Evolutionary conservation across 2,797 vertebrate species (phyloP).

Genomic region (Salmo trutta): DNA sequence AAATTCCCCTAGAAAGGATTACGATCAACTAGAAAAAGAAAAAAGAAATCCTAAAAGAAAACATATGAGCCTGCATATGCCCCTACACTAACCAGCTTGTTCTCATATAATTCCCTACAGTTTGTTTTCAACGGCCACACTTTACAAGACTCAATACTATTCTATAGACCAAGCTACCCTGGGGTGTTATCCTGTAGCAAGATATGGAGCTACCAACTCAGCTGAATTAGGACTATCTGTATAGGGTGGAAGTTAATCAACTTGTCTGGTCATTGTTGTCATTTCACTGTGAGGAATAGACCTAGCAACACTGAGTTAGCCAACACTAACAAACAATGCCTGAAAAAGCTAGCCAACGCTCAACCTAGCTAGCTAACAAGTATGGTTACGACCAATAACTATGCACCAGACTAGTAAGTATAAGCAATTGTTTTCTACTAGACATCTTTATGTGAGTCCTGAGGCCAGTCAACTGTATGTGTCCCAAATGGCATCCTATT

Average conservation of each 20-base stretch:
- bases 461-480: neutral
- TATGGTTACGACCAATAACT: neutral
- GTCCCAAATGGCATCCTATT: neutral
- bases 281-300: neutral
- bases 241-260: too few species aligned
- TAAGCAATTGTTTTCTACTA: neutral
- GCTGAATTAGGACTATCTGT: too few species aligned
- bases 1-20: neutral
- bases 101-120: neutral
- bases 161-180: neutral
- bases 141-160: neutral
- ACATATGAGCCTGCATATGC: neutral
- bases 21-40: neutral
- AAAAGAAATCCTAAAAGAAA: neutral
- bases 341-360: neutral
- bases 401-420: neutral
- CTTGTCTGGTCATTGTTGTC: neutral
- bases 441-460: neutral
- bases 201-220: neutral
- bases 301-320: neutral
- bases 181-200: neutral
- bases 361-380: neutral
- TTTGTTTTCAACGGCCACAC: neutral
- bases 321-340: neutral
- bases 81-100: neutral